Evolutionary conservation across 2,113 vertebrate genomes (phyloP), one percentile per base, ranked within the genome.

Genomic region (Labrus mixtus): DNA sequence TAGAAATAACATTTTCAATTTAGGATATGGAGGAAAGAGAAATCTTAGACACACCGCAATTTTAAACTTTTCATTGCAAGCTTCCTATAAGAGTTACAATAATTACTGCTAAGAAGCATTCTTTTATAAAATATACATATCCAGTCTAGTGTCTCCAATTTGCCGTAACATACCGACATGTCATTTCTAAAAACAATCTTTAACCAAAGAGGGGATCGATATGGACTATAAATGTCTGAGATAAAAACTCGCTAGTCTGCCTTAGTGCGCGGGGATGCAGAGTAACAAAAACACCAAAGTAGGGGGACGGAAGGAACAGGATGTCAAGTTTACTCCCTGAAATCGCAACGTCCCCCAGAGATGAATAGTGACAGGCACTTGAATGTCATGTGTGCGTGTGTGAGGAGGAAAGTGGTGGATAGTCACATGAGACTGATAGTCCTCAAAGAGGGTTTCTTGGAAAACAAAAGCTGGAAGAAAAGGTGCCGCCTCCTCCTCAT

Each of bases 291-390:
- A 84, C 56, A 85, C 81, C 53, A 79, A 73, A 51, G 46, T 48
- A 59, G 63, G 39, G 39, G 55, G 64, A 75, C 29, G 41, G 45
- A 57, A 80, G 57, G 67, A 88, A 79, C 55, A 79, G 61, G 74
- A 84, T 81, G 81, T 59, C 55, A 48, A 71, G 58, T 83, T 79
- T 67, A 37, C 63, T 81, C 85, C 87, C 84, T 87, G 79, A 85
- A 71, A 73, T 76, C 59, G n/a, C 77, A 29, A 64, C 17, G 43
- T 78, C 79, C 82, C 95, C 88, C 76, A 58, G 89, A 93, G 94
- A 93, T 93, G 91, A 93, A 94, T 93, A 91, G 89, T 4, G 90
- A 92, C 95, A 98, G 97, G 97, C 97, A 98, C 97, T 97, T 97
- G 95, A 95, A 95, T 87, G 82, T 93, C 73, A 76, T 61, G 85